Percentiles rank a stretch among this genome's conserved stretches.
phyloP scores from a whole-genome alignment of 2,888 invertebrate genomes.

The Ernsta delagoae region DNA sequence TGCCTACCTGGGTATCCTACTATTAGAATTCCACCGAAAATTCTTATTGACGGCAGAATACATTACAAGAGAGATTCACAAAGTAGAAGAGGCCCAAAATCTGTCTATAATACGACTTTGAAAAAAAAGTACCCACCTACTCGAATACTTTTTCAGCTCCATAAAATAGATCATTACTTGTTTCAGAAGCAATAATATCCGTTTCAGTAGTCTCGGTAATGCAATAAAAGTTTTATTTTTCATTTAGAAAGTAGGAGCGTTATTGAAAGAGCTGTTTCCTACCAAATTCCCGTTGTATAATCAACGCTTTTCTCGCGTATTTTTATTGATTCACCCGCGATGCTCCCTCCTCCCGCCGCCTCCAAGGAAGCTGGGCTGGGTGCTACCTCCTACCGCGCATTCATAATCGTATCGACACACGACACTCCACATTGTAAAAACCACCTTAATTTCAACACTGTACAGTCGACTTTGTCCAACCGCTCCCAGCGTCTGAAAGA shows the following conservation, averaged over 20 bases:
- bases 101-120: too few relatives aligned
- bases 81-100: too few relatives aligned
- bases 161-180: slow-evolving; percentile 6
- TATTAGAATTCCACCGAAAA: too few relatives aligned
- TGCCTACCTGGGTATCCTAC: too few relatives aligned
- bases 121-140: too few relatives aligned
- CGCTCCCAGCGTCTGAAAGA: slow-evolving; percentile 58
- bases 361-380: slow-evolving; percentile 75
- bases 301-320: slow-evolving; percentile 84
- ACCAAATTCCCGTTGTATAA: slow-evolving; percentile 79
- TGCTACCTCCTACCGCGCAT: slow-evolving; percentile 83
- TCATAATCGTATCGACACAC: slow-evolving; percentile 83
- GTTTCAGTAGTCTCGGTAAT: slow-evolving; percentile 5
- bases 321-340: slow-evolving; percentile 80
- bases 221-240: slow-evolving; percentile 50
- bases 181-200: slow-evolving; percentile 16
- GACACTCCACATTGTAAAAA: slow-evolving; percentile 58
- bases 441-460: slow-evolving; percentile 58
- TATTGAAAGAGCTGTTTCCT: slow-evolving; percentile 74
- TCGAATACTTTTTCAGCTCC: not conserved
- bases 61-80: too few relatives aligned
- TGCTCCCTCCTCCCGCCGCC: slow-evolving; percentile 60
- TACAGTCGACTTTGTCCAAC: slow-evolving; percentile 58
- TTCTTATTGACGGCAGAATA: too few relatives aligned
- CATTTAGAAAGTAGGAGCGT: slow-evolving; percentile 54